phyloP scores from a whole-genome alignment of 1,140 invertebrate genomes.

The Leptoteleia sp. region DNA sequence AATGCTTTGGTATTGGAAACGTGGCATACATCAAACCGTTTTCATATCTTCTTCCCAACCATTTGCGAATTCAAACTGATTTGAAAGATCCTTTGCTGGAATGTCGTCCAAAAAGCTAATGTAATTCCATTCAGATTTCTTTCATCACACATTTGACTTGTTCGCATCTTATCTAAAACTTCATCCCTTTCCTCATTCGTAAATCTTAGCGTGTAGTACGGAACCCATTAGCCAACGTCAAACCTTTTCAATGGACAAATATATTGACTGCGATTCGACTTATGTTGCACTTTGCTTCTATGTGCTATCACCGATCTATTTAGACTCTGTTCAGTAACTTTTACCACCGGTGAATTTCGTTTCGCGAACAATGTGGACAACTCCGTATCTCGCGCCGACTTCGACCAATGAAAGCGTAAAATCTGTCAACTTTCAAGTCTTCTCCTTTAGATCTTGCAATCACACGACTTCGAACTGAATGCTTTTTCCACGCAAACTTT shows the following conservation, averaged over 20 bases:
- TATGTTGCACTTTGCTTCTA: slow-evolving; percentile 23
- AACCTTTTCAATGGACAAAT: slow-evolving; percentile 30
- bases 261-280: slow-evolving; percentile 23
- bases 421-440: slow-evolving; percentile 12
- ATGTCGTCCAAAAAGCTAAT: no score
- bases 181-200: no score
- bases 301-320: slow-evolving; percentile 30
- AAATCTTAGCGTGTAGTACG: no score
- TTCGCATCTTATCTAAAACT: no score
- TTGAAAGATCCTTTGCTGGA: no score
- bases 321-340: slow-evolving; percentile 46
- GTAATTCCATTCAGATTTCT: no score
- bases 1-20: no score
- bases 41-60: no score
- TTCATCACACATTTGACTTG: no score
- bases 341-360: slow-evolving; percentile 42
- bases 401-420: slow-evolving; percentile 26
- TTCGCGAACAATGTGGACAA: slow-evolving; percentile 30
- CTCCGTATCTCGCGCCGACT: slow-evolving; percentile 18
- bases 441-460: slow-evolving; percentile 12
- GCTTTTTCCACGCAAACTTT: no score
- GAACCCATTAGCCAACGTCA: slow-evolving; percentile 16
- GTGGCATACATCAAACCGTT: no score
- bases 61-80: no score
- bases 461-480: background rate